Base-by-base conservation (phyloP, 1,140 invertebrate genomes). In the Dolichoris vasculosae region DNA sequence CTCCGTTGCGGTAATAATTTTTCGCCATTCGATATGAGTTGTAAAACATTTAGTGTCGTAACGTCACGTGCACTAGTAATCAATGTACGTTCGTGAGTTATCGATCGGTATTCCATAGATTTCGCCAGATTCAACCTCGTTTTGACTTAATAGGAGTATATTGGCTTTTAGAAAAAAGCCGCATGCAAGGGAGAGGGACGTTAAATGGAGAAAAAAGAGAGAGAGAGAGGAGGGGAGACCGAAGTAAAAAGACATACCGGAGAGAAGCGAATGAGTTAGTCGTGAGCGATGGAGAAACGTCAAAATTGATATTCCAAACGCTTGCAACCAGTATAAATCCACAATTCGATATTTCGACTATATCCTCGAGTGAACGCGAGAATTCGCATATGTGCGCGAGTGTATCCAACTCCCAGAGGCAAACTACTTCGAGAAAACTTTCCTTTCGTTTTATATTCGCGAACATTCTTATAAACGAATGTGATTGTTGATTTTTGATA, bases 221-320 rank as follows among this genome's bases (percentile, higher is more conserved):
- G 26, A 59, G 48, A 35, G 76, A 59, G 48, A 46, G 9, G 4
- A 67, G 55, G 64, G 69, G 13, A 38, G 59, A 64, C 17, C 30
- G 35, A 81, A 80, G 35, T 9, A 8, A 4, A 55, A 13, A 38
- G 46, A 46, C 15, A 78, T 11, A 78, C 4, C 3, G 48, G 69
- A 63, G 40, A 59, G n/a, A 46, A 13, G 55, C n/a, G 82, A 76
- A 23, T 9, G 59, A 77, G 81, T 78, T 48, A 84, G 73, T 59
- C 48, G 76, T 32, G 76, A 85, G 73, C 79, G 87, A 87, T 84
- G 88, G 87, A 86, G 88, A 91, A 91, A 91, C 89, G 90, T 91
- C 90, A 92, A 92, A 93, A 92, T 93, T 93, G 90, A 92, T 93
- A 93, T 93, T 92, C 92, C 86, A 40, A 69, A 85, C 88, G 88